Conservation (phyloP, 2,797 vertebrate species). For the Parauchenoglanis punctatus region DNA sequence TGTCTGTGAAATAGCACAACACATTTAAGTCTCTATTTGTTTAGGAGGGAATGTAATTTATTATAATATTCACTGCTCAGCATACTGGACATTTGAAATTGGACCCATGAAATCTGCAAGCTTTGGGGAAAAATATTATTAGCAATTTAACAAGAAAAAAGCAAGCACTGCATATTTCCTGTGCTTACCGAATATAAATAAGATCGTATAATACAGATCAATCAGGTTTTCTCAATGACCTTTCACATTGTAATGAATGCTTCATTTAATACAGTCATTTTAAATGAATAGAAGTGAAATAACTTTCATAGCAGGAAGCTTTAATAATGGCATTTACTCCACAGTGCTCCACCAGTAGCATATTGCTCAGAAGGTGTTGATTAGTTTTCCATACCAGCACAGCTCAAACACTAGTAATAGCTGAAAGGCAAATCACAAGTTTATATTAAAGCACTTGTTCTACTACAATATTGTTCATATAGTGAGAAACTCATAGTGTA, state of each 20-base stretch:
- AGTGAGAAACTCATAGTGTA: not conserved
- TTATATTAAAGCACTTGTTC: not conserved
- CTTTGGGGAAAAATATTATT: not conserved
- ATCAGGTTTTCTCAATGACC: not conserved
- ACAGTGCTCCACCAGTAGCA: not conserved
- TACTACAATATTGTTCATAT: not conserved
- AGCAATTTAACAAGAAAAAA: not conserved
- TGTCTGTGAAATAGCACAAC: not conserved
- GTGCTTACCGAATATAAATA: not conserved
- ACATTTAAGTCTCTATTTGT: not conserved
- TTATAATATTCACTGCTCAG: not conserved
- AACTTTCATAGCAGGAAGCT: not conserved
- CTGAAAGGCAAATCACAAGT: not conserved
- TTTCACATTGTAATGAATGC: slow-evolving; percentile 1
- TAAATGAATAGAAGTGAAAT: not conserved
- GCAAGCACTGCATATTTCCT: not conserved
- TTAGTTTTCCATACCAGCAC: not conserved
- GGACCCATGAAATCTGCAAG: not conserved
- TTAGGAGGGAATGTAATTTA: not conserved
- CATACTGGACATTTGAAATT: not conserved
- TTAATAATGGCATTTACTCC: slow-evolving; percentile 4
- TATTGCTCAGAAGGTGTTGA: not conserved
- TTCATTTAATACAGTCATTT: not conserved
- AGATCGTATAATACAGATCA: not conserved
- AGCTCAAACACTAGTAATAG: not conserved